Percentiles rank a stretch among this genome's conserved stretches.
Evolutionary conservation across 1,140 invertebrate genomes (phyloP).

Genomic region (Micrasema longulum): DNA sequence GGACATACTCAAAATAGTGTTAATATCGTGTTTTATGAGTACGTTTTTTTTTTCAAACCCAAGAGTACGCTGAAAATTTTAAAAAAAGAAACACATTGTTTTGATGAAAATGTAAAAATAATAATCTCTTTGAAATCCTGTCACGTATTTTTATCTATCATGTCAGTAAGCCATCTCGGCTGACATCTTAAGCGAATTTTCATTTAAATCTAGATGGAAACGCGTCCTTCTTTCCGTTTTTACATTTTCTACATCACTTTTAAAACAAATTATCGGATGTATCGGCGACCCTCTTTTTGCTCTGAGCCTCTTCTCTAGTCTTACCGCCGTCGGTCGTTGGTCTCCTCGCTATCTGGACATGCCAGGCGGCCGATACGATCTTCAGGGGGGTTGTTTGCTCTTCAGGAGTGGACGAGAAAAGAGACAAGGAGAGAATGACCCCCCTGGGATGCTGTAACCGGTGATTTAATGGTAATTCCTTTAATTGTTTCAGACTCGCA

Average conservation of each 20-base stretch:
- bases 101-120: too few relatives aligned
- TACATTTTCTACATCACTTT: neutral
- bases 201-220: neutral
- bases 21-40: too few relatives aligned
- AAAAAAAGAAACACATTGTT: too few relatives aligned
- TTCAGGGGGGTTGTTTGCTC: neutral
- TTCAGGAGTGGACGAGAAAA: neutral
- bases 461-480: neutral
- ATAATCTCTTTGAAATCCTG: too few relatives aligned
- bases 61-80: too few relatives aligned
- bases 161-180: neutral
- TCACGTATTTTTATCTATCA: neutral
- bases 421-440: too few relatives aligned
- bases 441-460: neutral
- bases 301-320: too few relatives aligned
- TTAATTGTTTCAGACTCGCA: neutral
- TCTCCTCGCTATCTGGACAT: constrained; percentile 11
- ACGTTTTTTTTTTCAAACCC: too few relatives aligned
- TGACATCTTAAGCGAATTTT: neutral
- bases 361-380: constrained; percentile 17
- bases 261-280: constrained; percentile 1
- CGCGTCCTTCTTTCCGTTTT: neutral
- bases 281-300: neutral
- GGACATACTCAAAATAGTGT: too few relatives aligned
- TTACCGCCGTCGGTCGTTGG: neutral